Conservation (phyloP, 1,140 invertebrate genomes). For the Macrotrachela quadricornifera region DNA sequence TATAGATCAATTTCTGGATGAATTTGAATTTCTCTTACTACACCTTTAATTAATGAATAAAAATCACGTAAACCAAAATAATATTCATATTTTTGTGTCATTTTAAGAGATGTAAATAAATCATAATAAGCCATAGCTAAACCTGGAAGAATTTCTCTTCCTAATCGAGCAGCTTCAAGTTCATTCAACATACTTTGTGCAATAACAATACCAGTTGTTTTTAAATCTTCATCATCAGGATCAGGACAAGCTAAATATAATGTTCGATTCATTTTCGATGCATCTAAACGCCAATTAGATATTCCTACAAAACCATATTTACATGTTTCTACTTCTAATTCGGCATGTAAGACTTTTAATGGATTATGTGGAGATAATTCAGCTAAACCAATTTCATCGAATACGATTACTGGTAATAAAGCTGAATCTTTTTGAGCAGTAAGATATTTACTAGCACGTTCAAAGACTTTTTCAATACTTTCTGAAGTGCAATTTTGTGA, state of each 20-base stretch:
- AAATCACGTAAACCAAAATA: conserved; percentile 27
- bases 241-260: conserved; percentile 18
- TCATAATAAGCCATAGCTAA: conserved; percentile 16
- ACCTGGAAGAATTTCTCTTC: not conserved
- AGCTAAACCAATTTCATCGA: conserved; percentile 24
- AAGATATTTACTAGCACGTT: conserved; percentile 18
- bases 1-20: too few relatives aligned
- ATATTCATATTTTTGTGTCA: conserved; percentile 15
- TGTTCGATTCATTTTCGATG: conserved; percentile 23
- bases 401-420: conserved; percentile 21
- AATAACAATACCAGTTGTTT: too few relatives aligned
- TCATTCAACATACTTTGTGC: too few relatives aligned
- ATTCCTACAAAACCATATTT: conserved; percentile 18
- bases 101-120: conserved; percentile 13
- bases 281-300: conserved; percentile 25
- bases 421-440: conserved; percentile 14
- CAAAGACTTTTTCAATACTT: conserved; percentile 19
- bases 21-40: too few relatives aligned
- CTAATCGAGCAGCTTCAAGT: too few relatives aligned
- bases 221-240: conserved; percentile 16
- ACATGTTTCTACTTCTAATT: conserved; percentile 12
- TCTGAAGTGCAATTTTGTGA: conserved; percentile 20
- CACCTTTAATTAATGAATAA: conserved; percentile 20
- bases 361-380: too few relatives aligned
- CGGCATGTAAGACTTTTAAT: conserved; percentile 17